Base-by-base conservation (phyloP, 2,888 invertebrate species). In the Eupithecia tripunctaria region DNA sequence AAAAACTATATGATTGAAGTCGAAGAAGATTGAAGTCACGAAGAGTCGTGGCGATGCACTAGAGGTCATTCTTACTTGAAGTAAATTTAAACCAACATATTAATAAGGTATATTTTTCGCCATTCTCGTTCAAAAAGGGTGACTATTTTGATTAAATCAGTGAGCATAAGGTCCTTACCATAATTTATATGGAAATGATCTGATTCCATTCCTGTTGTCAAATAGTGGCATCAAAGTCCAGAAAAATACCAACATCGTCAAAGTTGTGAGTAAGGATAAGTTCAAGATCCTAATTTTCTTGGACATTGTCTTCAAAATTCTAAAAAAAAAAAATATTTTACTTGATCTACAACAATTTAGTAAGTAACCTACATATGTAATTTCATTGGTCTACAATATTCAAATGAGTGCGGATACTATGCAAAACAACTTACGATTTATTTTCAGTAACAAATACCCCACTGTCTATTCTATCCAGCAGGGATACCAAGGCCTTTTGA, bases 141-240 rank as follows among this genome's bases (percentile, higher is more conserved):
- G n/a, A n/a, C n/a, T n/a, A n/a, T n/a, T n/a, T n/a, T n/a, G n/a
- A n/a, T n/a, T n/a, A n/a, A n/a, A n/a, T 51, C 21, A 51, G 8
- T 21, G 21, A 18, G 12, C 8, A 1, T n/a, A 6, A 18, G 0
- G 10, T 47, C 21, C 59, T 27, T 2, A 59, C 59, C 59, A 59
- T 15, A 59, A 27, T 27, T 59, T 59, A 59, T 27, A 59, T 59
- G 59, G 59, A 59, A 59, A 59, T 15, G 59, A 14, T 59, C 59
- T 59, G 27, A 47, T 10, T 47, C 27, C 59, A 27, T 59, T 27
- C 15, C 27, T 59, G 12, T 59, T 59, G 6, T 59, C 59, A 27
- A 59, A 59, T 59, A 5, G 59, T 59, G 59, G 59, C 59, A 59
- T 59, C 25, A 59, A 59, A 59, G 15, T 15, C 59, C 59, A 59